Percentiles rank a stretch among this genome's conserved stretches.
Conservation (phyloP, 2,797 vertebrate species). For the Gambusia yucatana region DNA sequence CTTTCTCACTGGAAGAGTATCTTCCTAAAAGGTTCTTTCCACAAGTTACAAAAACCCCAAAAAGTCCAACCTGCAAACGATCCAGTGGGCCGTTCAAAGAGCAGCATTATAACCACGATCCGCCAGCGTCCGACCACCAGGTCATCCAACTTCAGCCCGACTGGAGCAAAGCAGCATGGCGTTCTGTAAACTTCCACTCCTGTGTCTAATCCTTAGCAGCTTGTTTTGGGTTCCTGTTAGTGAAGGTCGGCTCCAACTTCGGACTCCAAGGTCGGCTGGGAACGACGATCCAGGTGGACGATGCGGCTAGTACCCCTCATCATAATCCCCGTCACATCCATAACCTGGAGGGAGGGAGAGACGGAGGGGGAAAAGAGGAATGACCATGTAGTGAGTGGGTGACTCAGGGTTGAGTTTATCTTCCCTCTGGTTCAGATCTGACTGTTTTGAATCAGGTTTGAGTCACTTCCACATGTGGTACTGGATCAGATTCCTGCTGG, state of each 20-base stretch:
- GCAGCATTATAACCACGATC: neutral
- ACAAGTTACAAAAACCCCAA: neutral
- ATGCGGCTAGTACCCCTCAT: constrained; percentile 76
- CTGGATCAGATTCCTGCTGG: neutral
- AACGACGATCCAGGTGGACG: neutral
- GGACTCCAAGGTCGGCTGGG: neutral
- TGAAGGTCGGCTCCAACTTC: neutral
- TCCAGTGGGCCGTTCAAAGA: neutral
- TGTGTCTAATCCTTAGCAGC: neutral
- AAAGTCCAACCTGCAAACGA: neutral
- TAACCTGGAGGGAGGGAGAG: constrained; percentile 82
- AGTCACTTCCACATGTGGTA: too few species aligned
- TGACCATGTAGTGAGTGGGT: neutral
- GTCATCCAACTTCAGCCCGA: neutral
- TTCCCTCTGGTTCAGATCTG: too few species aligned
- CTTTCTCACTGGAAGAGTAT: neutral
- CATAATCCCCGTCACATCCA: constrained; percentile 88
- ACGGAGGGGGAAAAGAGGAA: neutral
- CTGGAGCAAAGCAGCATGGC: neutral
- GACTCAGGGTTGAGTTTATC: too few species aligned
- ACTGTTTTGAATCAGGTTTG: too few species aligned
- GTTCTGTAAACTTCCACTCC: neutral
- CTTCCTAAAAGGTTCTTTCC: neutral
- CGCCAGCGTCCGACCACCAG: neutral
- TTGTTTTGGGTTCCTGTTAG: neutral